Conservation (phyloP, 2,113 vertebrate species). For the Hippocampus abdominalis region DNA sequence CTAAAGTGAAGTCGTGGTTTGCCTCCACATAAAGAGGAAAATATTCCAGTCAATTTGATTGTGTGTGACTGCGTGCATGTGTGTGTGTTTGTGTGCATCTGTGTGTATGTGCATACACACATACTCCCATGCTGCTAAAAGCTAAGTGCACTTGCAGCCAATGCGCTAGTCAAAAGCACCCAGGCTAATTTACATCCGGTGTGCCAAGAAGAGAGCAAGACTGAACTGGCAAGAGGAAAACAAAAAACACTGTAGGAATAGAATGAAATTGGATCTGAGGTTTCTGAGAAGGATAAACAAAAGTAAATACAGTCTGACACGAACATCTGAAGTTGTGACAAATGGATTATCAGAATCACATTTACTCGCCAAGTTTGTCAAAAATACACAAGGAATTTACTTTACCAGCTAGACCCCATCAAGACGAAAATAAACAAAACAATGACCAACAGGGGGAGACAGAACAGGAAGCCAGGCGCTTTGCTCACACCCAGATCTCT, state of each 20-base stretch:
- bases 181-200: slow-evolving; percentile 30
- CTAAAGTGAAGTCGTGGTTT: slow-evolving; percentile 13
- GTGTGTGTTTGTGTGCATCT: neutral
- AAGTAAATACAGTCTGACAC: neutral
- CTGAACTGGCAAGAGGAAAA: neutral
- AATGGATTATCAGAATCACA: neutral
- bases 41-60: slow-evolving; percentile 4
- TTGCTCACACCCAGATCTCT: too few species aligned
- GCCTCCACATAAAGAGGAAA: neutral
- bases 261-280: neutral
- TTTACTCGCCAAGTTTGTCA: too few species aligned
- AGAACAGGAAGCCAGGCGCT: too few species aligned
- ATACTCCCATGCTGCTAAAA: slow-evolving; percentile 25
- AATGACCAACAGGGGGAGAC: too few species aligned
- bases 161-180: slow-evolving; percentile 26
- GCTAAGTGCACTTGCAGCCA: slow-evolving; percentile 63
- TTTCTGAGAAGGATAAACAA: too few species aligned
- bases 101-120: neutral
- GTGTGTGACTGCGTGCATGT: neutral
- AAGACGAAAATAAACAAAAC: too few species aligned
- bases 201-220: slow-evolving; percentile 27
- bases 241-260: neutral
- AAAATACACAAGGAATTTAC: too few species aligned
- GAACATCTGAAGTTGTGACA: neutral
- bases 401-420: too few species aligned